phyloP scores from a whole-genome alignment of 2,797 vertebrate genomes.

The Thamnophis elegans region DNA sequence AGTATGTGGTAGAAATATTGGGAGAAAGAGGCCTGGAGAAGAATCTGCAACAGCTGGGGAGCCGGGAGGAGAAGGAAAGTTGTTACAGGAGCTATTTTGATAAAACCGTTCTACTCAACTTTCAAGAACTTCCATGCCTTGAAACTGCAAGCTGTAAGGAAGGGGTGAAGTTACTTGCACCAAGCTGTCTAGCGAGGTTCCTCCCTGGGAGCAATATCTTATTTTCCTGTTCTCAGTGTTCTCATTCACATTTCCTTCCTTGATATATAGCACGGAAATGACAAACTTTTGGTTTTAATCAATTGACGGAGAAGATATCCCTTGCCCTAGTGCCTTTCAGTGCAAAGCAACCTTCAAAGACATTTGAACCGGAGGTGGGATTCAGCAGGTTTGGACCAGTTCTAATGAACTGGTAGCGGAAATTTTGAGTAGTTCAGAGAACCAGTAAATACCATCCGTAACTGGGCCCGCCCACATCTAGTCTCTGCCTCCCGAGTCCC shows the following conservation, averaged over 20 bases:
- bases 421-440: too few species aligned
- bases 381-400: too few species aligned
- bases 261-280: slow-evolving; percentile 21
- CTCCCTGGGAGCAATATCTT: slow-evolving; percentile 19
- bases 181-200: slow-evolving; percentile 59
- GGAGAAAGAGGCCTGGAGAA: not conserved
- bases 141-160: slow-evolving; percentile 62
- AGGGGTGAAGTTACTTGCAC: slow-evolving; percentile 65
- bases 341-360: slow-evolving; percentile 20
- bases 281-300: slow-evolving; percentile 36
- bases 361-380: not conserved
- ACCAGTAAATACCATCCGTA: too few species aligned
- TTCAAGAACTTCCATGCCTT: slow-evolving; percentile 62
- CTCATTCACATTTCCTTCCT: slow-evolving; percentile 33
- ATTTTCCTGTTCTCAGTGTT: slow-evolving; percentile 35
- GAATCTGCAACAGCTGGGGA: not conserved
- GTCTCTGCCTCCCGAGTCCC: too few species aligned
- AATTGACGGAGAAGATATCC: slow-evolving; percentile 37
- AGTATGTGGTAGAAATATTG: not conserved
- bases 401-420: too few species aligned
- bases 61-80: not conserved
- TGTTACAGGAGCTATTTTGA: slow-evolving; percentile 26
- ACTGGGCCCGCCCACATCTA: too few species aligned
- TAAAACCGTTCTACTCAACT: slow-evolving; percentile 33
- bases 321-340: slow-evolving; percentile 29